A percentile compares a stretch with the other conserved stretches of the same genome.
Evolutionary conservation across 2,113 vertebrate genomes (phyloP).

Genomic region (Ascaphus truei): DNA sequence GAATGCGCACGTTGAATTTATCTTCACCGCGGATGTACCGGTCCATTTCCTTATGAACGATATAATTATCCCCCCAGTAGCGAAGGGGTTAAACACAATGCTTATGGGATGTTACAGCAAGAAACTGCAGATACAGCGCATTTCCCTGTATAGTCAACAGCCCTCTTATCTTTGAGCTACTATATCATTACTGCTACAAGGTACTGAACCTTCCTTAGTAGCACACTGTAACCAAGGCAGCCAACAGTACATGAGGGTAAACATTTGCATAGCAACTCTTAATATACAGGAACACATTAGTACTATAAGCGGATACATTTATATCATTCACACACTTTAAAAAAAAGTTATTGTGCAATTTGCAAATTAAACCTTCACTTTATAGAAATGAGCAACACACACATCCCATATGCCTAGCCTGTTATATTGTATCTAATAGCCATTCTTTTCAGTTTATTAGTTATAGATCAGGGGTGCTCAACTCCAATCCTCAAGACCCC

Average conservation of each 20-base stretch:
- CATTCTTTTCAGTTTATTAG: too few relatives aligned
- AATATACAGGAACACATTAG: slow-evolving; percentile 22
- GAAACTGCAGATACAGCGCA: background rate
- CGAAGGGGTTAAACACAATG: too few relatives aligned
- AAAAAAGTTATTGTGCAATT: slow-evolving; percentile 5
- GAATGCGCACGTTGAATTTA: too few relatives aligned
- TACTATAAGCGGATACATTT: slow-evolving; percentile 22
- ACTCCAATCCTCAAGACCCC: background rate
- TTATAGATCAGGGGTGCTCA: too few relatives aligned
- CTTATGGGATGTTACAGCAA: too few relatives aligned
- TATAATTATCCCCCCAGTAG: too few relatives aligned
- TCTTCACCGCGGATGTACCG: too few relatives aligned
- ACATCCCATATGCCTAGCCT: background rate
- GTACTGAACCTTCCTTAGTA: slow-evolving; percentile 51
- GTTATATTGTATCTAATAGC: background rate
- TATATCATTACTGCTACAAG: slow-evolving; percentile 40
- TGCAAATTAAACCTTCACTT: background rate
- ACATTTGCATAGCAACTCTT: slow-evolving; percentile 43
- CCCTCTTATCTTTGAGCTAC: background rate
- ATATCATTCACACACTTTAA: slow-evolving; percentile 22
- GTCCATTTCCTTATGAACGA: too few relatives aligned
- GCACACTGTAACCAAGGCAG: slow-evolving; percentile 21
- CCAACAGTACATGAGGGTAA: slow-evolving; percentile 24
- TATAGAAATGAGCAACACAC: background rate
- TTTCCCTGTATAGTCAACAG: background rate